Conservation (phyloP, 92 coral and sea anemone genomes). For the Phenganax marumi region DNA sequence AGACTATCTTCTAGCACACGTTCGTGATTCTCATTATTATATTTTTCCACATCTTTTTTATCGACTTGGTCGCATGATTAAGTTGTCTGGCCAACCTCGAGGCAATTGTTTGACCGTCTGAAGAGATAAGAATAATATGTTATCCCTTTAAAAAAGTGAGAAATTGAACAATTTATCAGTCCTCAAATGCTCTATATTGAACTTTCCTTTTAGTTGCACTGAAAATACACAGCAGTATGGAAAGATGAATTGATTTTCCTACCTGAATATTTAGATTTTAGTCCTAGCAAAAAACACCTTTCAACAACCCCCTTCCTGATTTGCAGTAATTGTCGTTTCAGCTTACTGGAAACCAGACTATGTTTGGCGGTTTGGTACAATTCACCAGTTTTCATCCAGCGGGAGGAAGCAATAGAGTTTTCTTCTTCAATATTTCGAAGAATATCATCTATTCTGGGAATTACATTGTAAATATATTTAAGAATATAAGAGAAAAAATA, state of each 20-base stretch:
- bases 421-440: conserved; percentile 32
- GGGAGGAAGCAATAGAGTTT: conserved; percentile 1
- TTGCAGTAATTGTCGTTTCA: conserved; percentile 14
- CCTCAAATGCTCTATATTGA: background rate
- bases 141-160: background rate
- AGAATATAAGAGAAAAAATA: too few species aligned
- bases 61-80: background rate
- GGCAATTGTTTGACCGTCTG: conserved; percentile 26
- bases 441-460: conserved; percentile 39
- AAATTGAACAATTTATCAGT: background rate
- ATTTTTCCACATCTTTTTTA: conserved; percentile 5
- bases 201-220: background rate
- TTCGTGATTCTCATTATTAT: conserved; percentile 2
- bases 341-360: conserved; percentile 20
- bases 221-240: background rate
- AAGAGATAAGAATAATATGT: background rate
- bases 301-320: background rate
- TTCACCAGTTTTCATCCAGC: conserved; percentile 39
- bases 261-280: conserved; percentile 33
- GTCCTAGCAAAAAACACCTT: background rate
- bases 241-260: background rate
- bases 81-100: conserved; percentile 28
- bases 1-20: background rate
- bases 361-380: conserved; percentile 36
- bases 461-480: background rate